Percentiles rank a stretch among this genome's conserved stretches.
Conservation (phyloP, 2,113 vertebrate species). For the Callocephalon fimbriatum region DNA sequence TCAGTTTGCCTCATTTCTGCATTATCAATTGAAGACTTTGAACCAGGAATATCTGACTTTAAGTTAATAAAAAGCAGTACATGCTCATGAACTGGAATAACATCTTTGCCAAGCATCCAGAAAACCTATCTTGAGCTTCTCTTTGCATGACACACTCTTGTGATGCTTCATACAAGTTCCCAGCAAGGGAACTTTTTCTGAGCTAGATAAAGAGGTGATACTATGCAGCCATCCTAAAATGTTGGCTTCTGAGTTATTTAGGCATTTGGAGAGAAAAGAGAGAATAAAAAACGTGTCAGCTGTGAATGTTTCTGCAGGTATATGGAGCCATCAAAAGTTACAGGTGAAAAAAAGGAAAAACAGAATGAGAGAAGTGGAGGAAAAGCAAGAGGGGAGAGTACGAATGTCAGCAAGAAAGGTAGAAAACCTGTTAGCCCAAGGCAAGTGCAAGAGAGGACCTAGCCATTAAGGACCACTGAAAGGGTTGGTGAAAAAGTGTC, state of each 20-base stretch:
- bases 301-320: background rate
- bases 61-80: no score
- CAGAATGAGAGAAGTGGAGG: background rate
- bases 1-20: no score
- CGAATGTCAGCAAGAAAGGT: rapidly evolving
- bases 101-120: no score
- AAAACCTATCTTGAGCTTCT: no score
- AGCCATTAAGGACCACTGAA: background rate
- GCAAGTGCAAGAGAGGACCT: background rate
- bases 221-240: background rate
- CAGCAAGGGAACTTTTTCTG: background rate
- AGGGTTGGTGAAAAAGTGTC: no score
- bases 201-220: background rate
- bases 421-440: background rate
- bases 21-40: no score
- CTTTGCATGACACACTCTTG: background rate
- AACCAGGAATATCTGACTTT: no score
- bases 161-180: background rate
- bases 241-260: background rate
- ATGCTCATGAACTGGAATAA: no score
- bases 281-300: background rate
- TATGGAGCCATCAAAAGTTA: background rate
- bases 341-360: background rate
- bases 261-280: background rate
- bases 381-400: background rate